Base-by-base conservation (phyloP, 2,797 vertebrate species). In the Miichthys miiuy region DNA sequence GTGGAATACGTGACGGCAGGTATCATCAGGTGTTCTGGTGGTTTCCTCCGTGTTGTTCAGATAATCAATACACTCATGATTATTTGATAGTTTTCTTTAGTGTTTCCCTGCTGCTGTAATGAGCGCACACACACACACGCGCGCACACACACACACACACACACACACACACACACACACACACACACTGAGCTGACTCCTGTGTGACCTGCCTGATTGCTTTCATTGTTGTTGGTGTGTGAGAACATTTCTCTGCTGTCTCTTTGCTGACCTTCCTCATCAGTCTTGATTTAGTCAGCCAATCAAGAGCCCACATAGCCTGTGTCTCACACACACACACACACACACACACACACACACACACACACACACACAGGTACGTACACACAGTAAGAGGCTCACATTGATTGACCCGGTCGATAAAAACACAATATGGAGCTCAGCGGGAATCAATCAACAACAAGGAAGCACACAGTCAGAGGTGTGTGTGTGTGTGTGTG, bases 351-450 rank as follows among this genome's bases (percentile, higher is more conserved):
- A 60, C 62, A 46, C 51, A 58, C 67, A 67, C 65, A 10, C 50
- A 65, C 21, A 23, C 17, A 51, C 21, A 0, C 25, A 62, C 48
- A 21, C 7, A 56, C 55, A 46, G n/a, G n/a, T n/a, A 72, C 30
- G 7, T 6, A 34, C 30, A 34, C 66, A 42, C 46, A 72, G 61
- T 3, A n/a, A 55, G 62, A 47, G 18, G 5, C 25, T 34, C 56
- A 42, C 74, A 57, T 16, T 58, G 81, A 83, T 79, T 83, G 75
- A 76, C 75, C 72, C 2, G 41, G 63, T 79, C 65, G 23, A 87
- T 84, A 71, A 74, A 75, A 77, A 75, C 79, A 77, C 79, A 82
- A 84, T 51, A 69, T 77, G 70, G 48, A 68, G 67, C 85, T 72
- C 75, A 75, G 74, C 23, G 47, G 71, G 77, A 76, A 83, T 82